Percentiles rank a stretch among this genome's conserved stretches.
phyloP scores from a whole-genome alignment of 2,888 invertebrate genomes.

The Melikaiella ostensackeni region DNA sequence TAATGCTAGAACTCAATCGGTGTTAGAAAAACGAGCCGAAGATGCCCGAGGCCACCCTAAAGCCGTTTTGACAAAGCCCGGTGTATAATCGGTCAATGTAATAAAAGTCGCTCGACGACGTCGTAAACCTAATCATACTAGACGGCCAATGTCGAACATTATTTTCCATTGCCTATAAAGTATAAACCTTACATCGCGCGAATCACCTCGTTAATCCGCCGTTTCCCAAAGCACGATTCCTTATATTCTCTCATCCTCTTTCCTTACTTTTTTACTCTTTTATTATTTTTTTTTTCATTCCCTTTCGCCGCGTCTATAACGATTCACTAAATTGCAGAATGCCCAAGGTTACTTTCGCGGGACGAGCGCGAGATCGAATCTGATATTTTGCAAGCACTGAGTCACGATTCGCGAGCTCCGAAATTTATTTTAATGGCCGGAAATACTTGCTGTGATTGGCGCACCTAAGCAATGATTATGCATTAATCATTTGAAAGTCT shows the following conservation, averaged over 20 bases:
- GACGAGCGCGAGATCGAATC: constrained; percentile 53
- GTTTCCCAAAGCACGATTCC: constrained; percentile 17
- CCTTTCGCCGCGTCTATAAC: background rate
- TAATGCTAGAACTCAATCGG: too few relatives aligned
- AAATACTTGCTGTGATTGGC: constrained; percentile 32
- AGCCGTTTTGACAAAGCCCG: too few relatives aligned
- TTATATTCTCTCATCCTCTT: constrained; percentile 26
- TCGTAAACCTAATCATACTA: constrained; percentile 21
- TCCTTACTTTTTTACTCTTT: constrained; percentile 21
- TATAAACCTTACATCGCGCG: background rate
- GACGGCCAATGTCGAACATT: constrained; percentile 9
- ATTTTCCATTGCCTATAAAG: constrained; percentile 10
- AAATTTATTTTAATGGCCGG: constrained; percentile 49
- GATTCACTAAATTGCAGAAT: constrained; percentile 70
- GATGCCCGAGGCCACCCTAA: too few relatives aligned
- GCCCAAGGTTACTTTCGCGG: constrained; percentile 63
- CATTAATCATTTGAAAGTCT: constrained; percentile 18
- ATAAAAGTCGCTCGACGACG: constrained; percentile 18
- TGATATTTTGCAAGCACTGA: constrained; percentile 17
- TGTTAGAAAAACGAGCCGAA: too few relatives aligned
- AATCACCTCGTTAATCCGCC: constrained; percentile 14
- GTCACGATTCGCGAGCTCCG: constrained; percentile 17
- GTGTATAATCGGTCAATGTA: too few relatives aligned
- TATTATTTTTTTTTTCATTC: constrained; percentile 21
- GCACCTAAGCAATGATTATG: constrained; percentile 19